These are phyloP conservation scores for Hypercompe scribonia DNA, from an alignment of 2,888 invertebrate genomes.

Conservation along the genomic window DNA sequence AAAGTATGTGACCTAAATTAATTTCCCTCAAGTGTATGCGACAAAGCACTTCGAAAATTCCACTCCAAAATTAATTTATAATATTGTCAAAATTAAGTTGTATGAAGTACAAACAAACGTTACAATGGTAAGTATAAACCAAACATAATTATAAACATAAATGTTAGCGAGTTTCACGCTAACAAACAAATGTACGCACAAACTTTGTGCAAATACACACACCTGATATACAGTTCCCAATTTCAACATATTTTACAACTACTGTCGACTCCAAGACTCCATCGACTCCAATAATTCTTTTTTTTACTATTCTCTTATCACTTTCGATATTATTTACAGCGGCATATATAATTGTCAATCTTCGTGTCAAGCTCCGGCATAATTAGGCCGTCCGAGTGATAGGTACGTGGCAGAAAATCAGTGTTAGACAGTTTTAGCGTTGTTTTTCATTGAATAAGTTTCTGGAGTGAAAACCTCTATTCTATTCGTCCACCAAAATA, in stretches of 20 bases:
- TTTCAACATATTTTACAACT: slow-evolving; percentile 15
- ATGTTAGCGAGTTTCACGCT: slow-evolving; percentile 31
- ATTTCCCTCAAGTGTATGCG: background rate
- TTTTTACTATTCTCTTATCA: background rate
- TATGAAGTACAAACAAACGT: slow-evolving; percentile 22
- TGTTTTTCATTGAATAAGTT: too few species aligned
- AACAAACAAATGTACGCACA: slow-evolving; percentile 26
- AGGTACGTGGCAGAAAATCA: too few species aligned
- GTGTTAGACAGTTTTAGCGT: too few species aligned
- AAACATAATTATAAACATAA: slow-evolving; percentile 36
- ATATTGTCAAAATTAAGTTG: background rate
- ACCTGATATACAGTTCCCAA: slow-evolving; percentile 38
- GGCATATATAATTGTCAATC: too few species aligned
- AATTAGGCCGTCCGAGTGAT: too few species aligned
- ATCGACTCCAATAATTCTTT: too few species aligned
- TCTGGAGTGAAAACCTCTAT: too few species aligned
- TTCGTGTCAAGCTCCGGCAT: too few species aligned
- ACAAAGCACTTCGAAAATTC: background rate
- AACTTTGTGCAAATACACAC: slow-evolving; percentile 31
- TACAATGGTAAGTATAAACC: slow-evolving; percentile 16
- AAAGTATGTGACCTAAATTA: too few species aligned
- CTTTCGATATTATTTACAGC: too few species aligned
- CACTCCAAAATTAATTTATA: background rate
- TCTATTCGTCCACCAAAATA: too few species aligned
- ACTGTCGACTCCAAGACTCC: background rate